A percentile compares a stretch with the other conserved stretches of the same genome.
phyloP scores from a whole-genome alignment of 2,797 vertebrate genomes.

The Lateolabrax maculatus region DNA sequence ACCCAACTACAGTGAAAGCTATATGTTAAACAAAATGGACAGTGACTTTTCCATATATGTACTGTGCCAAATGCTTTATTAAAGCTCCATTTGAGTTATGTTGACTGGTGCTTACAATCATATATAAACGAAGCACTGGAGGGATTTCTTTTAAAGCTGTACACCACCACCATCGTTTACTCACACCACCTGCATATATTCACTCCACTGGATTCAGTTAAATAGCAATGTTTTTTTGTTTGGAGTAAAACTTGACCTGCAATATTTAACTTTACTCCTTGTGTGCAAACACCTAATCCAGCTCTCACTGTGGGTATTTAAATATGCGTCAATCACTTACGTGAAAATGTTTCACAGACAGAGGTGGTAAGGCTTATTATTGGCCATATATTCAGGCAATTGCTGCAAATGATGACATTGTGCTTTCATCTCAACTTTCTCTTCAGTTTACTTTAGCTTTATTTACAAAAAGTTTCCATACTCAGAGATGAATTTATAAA shows the following conservation, averaged over 20 bases:
- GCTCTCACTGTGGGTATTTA: conserved; percentile 8
- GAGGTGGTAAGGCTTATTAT: conserved; percentile 8
- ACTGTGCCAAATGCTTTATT: background rate
- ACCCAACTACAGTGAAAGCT: fast-evolving
- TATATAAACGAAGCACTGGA: background rate
- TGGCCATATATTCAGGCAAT: conserved; percentile 23
- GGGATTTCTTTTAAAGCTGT: background rate
- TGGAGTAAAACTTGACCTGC: background rate
- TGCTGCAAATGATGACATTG: conserved; percentile 21
- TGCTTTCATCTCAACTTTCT: conserved; percentile 43
- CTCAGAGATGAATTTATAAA: conserved; percentile 23
- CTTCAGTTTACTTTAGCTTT: conserved; percentile 28
- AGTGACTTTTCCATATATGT: background rate
- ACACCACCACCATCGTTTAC: background rate
- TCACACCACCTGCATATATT: background rate
- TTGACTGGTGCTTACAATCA: background rate
- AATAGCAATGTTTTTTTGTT: background rate
- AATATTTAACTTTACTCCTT: conserved; percentile 8
- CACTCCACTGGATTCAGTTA: background rate
- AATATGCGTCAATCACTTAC: background rate
- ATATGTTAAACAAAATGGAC: background rate
- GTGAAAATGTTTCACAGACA: conserved; percentile 2
- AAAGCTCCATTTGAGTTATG: background rate
- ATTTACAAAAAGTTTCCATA: conserved; percentile 12
- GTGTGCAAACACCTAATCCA: background rate